These are phyloP conservation scores for Luidia sarsii DNA, from an alignment of 53 echinoderm and acorn worm genomes.

Conservation along the genomic window DNA sequence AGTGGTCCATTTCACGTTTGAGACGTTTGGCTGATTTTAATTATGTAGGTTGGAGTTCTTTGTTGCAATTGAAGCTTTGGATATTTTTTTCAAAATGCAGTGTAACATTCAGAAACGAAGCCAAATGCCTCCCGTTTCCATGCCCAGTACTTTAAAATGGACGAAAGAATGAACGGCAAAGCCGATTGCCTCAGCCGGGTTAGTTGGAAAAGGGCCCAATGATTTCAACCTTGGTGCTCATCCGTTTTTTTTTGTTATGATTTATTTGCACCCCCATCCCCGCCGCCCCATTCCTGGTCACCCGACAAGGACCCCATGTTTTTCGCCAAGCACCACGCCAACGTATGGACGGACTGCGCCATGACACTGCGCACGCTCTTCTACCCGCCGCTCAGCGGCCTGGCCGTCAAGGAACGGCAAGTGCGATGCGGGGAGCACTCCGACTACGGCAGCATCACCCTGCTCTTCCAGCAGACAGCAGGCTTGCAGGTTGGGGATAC, in stretches of 20 bases:
- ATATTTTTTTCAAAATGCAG: no score
- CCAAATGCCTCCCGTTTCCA: no score
- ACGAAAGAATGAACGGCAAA: no score
- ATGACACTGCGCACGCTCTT: constrained; percentile 53
- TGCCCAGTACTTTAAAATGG: no score
- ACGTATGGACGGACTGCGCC: constrained; percentile 39
- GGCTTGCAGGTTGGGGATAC: constrained; percentile 93
- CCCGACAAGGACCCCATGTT: constrained; percentile 68
- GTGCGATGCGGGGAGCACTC: constrained; percentile 90
- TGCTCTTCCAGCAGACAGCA: constrained; percentile 72
- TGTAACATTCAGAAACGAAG: no score
- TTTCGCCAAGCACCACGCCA: constrained; percentile 68
- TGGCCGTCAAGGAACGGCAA: constrained; percentile 63
- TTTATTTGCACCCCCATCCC: background rate
- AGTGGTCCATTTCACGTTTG: no score
- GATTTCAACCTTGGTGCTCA: background rate
- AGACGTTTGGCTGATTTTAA: no score
- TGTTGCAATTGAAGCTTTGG: no score
- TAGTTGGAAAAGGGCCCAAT: no score
- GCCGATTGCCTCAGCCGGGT: no score
- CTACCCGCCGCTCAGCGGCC: constrained; percentile 69
- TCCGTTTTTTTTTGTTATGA: background rate
- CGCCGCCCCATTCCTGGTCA: no score
- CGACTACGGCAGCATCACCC: constrained; percentile 77
- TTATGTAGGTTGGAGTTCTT: no score